A percentile compares a stretch with the other conserved stretches of the same genome.
Conservation (phyloP, 2,888 invertebrate genomes). For the Drosophila pseudotalamancana region DNA sequence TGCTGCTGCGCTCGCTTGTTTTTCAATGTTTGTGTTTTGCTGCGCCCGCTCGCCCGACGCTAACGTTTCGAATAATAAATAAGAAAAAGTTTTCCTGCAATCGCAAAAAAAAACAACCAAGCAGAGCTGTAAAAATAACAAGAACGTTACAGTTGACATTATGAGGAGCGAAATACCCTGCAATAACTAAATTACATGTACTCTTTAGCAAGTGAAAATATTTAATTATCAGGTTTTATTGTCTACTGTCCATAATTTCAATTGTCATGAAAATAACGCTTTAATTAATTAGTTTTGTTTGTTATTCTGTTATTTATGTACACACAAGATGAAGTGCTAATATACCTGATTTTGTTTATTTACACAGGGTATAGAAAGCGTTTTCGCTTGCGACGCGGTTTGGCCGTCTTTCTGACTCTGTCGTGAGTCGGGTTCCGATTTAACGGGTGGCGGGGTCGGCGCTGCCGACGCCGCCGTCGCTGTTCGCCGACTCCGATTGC, state of each 20-base stretch:
- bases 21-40: conserved; percentile 68
- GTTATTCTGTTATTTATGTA: neutral
- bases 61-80: conserved; percentile 80
- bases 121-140: conserved; percentile 57
- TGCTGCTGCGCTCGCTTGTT: conserved; percentile 54
- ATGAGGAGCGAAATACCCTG: neutral
- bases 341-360: neutral
- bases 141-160: conserved; percentile 5
- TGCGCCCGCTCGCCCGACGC: conserved; percentile 48
- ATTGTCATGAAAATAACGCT: neutral
- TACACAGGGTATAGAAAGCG: conserved; percentile 51
- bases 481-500: conserved; percentile 26
- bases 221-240: too few species aligned
- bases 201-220: neutral
- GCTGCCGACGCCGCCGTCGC: conserved; percentile 26
- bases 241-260: too few species aligned
- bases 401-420: conserved; percentile 44
- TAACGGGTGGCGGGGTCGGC: conserved; percentile 27
- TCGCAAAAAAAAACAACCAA: conserved; percentile 50
- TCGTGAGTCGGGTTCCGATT: conserved; percentile 28
- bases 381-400: conserved; percentile 68
- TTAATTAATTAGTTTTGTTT: neutral
- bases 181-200: neutral
- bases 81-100: conserved; percentile 82
- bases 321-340: too few species aligned